A percentile compares a stretch with the other conserved stretches of the same genome.
Conservation (phyloP, 2,113 vertebrate genomes). For the Mugil cephalus region DNA sequence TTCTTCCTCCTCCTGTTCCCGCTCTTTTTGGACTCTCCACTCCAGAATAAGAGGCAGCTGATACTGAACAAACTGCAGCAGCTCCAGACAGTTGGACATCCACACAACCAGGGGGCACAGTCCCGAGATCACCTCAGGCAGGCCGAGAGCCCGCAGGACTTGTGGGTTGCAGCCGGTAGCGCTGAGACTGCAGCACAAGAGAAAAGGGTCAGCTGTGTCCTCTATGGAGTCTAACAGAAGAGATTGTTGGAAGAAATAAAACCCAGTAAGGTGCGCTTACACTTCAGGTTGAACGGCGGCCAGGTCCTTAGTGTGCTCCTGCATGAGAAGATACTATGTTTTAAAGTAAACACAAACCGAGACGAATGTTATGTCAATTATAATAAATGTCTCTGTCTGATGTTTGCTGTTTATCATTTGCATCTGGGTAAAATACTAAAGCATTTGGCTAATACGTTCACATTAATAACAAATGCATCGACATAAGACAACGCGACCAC, state of each 20-base stretch:
- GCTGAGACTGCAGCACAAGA: conserved; percentile 12
- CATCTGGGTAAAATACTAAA: no score
- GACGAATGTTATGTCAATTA: no score
- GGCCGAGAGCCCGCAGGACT: conserved; percentile 24
- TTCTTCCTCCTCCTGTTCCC: conserved; percentile 42
- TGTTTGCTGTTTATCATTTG: no score
- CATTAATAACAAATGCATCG: no score
- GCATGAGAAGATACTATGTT: background rate
- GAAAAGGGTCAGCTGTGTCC: background rate
- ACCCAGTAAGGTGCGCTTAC: conserved; percentile 65
- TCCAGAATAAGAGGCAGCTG: conserved; percentile 81
- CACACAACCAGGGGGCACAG: conserved; percentile 83
- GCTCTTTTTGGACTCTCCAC: conserved; percentile 69
- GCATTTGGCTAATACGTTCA: no score
- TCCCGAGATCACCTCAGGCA: conserved; percentile 64
- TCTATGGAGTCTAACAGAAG: background rate
- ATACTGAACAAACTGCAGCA: conserved; percentile 85
- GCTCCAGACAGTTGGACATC: conserved; percentile 87
- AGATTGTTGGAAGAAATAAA: background rate
- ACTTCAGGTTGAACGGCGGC: conserved; percentile 77
- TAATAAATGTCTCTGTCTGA: no score
- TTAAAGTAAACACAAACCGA: background rate
- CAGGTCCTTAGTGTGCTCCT: conserved; percentile 83
- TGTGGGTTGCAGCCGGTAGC: conserved; percentile 30
- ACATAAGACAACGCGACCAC: no score